Evolutionary conservation across 23 tunicate species (phyloP).

Genomic region (Pegea sp.): DNA sequence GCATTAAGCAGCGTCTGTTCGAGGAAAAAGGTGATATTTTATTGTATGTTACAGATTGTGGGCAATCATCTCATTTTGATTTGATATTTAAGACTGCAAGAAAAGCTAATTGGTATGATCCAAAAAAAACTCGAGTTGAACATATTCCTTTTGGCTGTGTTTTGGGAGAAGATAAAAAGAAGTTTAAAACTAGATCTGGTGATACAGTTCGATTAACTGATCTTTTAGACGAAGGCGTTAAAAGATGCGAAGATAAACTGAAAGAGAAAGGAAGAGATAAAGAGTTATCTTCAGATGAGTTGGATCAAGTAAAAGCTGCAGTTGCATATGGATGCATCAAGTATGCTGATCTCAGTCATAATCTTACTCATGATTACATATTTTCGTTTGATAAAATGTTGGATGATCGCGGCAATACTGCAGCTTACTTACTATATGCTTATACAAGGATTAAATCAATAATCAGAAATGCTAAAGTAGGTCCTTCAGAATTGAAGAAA

Average conservation of each 20-base stretch:
- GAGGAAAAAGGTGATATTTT: conserved; percentile 79
- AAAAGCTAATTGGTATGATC: conserved; percentile 66
- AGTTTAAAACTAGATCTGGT: conserved; percentile 90
- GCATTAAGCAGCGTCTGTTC: conserved; percentile 49
- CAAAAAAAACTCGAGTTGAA: conserved; percentile 23
- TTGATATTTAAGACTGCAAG: conserved; percentile 35
- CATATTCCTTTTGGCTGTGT: conserved; percentile 88
- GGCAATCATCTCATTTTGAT: conserved; percentile 57
- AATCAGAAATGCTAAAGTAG: conserved; percentile 27
- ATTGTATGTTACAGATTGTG: conserved; percentile 73
- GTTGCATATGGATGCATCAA: conserved; percentile 95
- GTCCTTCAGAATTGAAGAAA: conserved; percentile 14
- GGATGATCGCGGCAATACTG: conserved; percentile 95
- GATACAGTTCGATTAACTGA: conserved; percentile 72
- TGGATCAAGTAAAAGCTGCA: conserved; percentile 59
- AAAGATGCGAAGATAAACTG: conserved; percentile 57
- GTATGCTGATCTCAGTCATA: conserved; percentile 82
- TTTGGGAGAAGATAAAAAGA: conserved; percentile 86
- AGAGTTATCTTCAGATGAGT: conserved; percentile 41
- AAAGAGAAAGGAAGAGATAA: conserved; percentile 50
- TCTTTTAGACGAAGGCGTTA: conserved; percentile 78
- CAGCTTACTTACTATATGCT: conserved; percentile 71
- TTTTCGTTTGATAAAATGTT: conserved; percentile 89
- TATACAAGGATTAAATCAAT: conserved; percentile 80
- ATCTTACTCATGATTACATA: conserved; percentile 64